Percentiles rank a stretch among this genome's conserved stretches.
phyloP scores from a whole-genome alignment of 2,888 invertebrate species.

The Nymphalis c-album region DNA sequence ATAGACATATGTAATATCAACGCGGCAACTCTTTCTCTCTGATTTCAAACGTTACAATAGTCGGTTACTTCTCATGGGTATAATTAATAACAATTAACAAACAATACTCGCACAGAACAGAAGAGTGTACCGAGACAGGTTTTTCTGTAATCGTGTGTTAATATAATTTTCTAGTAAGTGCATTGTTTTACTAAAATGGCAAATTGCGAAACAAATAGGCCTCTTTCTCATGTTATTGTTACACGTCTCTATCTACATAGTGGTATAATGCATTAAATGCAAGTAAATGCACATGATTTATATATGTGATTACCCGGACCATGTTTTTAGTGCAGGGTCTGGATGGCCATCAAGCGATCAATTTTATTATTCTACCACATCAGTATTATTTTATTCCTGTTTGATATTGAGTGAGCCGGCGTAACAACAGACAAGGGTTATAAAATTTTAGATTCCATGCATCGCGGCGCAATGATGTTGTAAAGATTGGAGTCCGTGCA shows the following conservation, averaged over 20 bases:
- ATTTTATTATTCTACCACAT: too few species aligned
- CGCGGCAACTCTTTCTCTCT: slow-evolving; percentile 17
- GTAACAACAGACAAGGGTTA: too few species aligned
- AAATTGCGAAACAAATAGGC: slow-evolving; percentile 50
- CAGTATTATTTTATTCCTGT: too few species aligned
- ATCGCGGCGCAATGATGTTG: too few species aligned
- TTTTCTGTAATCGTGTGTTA: slow-evolving; percentile 61
- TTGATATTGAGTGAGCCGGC: too few species aligned
- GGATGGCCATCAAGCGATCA: too few species aligned
- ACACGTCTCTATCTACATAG: neutral
- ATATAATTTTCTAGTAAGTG: slow-evolving; percentile 58
- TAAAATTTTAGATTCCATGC: too few species aligned
- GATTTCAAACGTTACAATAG: slow-evolving; percentile 22
- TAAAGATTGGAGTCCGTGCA: too few species aligned
- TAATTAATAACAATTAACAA: slow-evolving; percentile 48
- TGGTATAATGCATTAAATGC: neutral
- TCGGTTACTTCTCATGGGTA: slow-evolving; percentile 42
- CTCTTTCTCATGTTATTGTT: slow-evolving; percentile 52
- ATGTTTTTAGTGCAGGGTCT: too few species aligned
- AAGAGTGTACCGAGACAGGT: slow-evolving; percentile 47
- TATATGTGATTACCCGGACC: too few species aligned
- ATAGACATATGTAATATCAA: slow-evolving; percentile 9
- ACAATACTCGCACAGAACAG: slow-evolving; percentile 46
- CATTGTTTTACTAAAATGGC: slow-evolving; percentile 56
- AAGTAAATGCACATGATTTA: neutral